phyloP scores from a whole-genome alignment of 1,140 invertebrate species.

The Pogonognathellus flavescens region DNA sequence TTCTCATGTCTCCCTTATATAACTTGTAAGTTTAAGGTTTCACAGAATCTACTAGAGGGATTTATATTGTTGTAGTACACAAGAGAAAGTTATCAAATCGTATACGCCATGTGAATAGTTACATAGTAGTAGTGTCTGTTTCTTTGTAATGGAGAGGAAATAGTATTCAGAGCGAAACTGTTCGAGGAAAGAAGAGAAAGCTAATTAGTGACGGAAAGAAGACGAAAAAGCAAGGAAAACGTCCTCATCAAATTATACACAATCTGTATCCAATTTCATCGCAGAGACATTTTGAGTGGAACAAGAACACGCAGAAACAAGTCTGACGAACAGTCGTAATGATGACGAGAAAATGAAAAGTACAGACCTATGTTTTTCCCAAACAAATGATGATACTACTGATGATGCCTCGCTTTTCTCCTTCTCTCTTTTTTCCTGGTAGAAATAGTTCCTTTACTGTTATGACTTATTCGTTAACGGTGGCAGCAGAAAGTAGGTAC shows the following conservation, averaged over 20 bases:
- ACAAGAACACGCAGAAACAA: neutral
- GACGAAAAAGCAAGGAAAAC: neutral
- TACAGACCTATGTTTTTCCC: neutral
- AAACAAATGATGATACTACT: neutral
- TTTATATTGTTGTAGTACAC: neutral
- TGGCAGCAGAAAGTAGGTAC: neutral
- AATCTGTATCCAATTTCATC: conserved; percentile 16
- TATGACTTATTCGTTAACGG: neutral
- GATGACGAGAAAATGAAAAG: neutral
- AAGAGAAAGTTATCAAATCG: neutral
- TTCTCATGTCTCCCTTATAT: too few species aligned
- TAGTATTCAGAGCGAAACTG: neutral
- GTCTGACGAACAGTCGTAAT: neutral
- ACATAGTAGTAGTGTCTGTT: neutral
- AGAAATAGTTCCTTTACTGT: neutral
- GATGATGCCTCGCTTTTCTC: neutral
- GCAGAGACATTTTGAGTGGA: neutral
- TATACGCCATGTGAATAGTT: neutral
- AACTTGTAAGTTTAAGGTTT: too few species aligned
- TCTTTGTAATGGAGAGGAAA: neutral
- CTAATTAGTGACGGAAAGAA: neutral
- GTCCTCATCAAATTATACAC: neutral
- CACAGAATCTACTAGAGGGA: too few species aligned
- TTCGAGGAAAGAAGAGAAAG: neutral
- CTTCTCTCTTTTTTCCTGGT: neutral